Conservation (phyloP, 2,888 invertebrate species). For the Ophion obscuratus region DNA sequence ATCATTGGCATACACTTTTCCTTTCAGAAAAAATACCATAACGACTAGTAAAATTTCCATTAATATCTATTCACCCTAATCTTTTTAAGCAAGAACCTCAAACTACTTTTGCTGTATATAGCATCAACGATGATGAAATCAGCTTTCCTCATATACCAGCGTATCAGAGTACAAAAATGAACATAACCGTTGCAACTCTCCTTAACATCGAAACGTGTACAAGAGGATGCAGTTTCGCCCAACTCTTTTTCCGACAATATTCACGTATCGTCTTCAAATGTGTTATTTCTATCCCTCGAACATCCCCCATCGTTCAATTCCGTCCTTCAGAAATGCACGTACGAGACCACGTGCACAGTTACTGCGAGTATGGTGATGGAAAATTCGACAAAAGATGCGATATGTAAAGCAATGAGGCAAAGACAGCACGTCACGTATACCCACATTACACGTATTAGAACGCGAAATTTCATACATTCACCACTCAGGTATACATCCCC, state of each 20-base stretch:
- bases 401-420: neutral
- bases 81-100: no score
- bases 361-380: neutral
- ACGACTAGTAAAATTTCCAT: no score
- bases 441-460: neutral
- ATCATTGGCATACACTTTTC: no score
- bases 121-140: constrained; percentile 5
- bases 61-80: no score
- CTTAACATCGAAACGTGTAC: neutral
- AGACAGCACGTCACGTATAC: neutral
- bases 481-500: neutral
- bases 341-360: no score
- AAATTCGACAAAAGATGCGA: neutral
- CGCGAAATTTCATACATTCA: neutral
- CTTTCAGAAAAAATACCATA: no score
- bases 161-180: no score
- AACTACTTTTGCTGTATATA: constrained; percentile 1
- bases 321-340: neutral
- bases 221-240: neutral
- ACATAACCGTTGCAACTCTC: no score
- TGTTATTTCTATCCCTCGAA: neutral
- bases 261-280: neutral
- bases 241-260: neutral
- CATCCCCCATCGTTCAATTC: neutral
- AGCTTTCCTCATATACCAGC: no score